Conservation (phyloP, 2,113 vertebrate species). For the Tragelaphus scriptus region DNA sequence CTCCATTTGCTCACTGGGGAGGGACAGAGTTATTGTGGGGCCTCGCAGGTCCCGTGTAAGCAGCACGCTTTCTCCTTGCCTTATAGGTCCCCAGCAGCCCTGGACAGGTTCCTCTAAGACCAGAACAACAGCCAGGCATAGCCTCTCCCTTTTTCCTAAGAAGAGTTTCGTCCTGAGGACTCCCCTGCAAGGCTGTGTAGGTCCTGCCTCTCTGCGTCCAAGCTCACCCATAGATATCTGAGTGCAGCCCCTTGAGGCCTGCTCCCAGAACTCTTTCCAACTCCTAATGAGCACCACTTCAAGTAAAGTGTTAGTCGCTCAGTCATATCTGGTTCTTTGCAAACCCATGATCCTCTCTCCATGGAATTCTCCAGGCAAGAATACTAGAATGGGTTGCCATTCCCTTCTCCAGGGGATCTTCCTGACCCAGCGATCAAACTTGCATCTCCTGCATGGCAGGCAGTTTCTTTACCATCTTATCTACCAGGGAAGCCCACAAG, state of each 20-base stretch:
- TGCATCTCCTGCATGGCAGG: neutral
- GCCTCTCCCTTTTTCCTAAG: neutral
- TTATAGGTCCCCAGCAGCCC: neutral
- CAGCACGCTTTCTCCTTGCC: neutral
- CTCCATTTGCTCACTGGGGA: neutral
- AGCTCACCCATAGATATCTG: fast-evolving
- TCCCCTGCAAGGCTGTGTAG: fast-evolving
- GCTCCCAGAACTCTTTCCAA: neutral
- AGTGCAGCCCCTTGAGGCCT: too few species aligned
- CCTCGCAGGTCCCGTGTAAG: neutral
- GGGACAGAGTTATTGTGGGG: neutral
- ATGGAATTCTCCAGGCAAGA: neutral
- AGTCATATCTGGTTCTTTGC: neutral
- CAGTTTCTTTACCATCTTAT: neutral
- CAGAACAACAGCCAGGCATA: neutral
- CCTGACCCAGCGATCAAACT: neutral
- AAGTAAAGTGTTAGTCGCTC: neutral
- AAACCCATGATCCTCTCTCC: neutral
- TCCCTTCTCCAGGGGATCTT: neutral
- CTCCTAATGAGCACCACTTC: neutral
- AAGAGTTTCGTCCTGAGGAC: neutral
- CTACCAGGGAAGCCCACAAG: neutral
- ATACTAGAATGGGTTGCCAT: neutral
- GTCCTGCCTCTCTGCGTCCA: neutral
- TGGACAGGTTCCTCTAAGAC: neutral